Percentiles rank a stretch among this genome's conserved stretches.
Conservation (phyloP, 2,113 vertebrate genomes). For the Labrus mixtus region DNA sequence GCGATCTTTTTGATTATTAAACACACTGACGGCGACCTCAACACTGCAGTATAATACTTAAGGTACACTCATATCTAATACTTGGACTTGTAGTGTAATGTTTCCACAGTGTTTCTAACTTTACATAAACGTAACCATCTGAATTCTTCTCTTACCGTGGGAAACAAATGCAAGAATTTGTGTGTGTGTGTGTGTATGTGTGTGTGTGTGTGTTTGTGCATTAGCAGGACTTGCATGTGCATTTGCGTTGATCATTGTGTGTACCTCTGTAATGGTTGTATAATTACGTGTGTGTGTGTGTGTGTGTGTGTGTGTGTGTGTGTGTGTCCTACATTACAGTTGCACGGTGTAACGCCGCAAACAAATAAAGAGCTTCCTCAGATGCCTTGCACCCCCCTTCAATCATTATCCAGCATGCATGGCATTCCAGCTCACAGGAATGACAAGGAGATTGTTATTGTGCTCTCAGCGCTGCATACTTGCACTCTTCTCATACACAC, state of each 20-base stretch:
- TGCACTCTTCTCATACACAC: constrained; percentile 70
- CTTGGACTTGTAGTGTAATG: too few species aligned
- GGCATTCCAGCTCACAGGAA: constrained; percentile 82
- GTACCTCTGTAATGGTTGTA: constrained; percentile 43
- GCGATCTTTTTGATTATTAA: constrained; percentile 5
- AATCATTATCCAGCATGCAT: constrained; percentile 83
- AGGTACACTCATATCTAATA: too few species aligned
- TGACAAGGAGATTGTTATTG: constrained; percentile 86
- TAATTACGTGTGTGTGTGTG: constrained; percentile 48
- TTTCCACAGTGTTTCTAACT: neutral
- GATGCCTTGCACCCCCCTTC: constrained; percentile 62
- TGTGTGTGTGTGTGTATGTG: constrained; percentile 28
- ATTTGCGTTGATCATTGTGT: constrained; percentile 13
- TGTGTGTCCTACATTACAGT: constrained; percentile 71
- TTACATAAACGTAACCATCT: neutral
- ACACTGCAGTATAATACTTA: too few species aligned
- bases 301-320: constrained; percentile 1
- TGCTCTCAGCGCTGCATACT: constrained; percentile 79
- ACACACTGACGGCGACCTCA: neutral
- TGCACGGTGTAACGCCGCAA: constrained; percentile 71
- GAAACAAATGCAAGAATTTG: constrained; percentile 34
- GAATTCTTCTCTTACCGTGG: constrained; percentile 38
- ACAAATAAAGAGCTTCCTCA: constrained; percentile 83
- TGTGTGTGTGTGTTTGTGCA: constrained; percentile 19
- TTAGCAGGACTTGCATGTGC: constrained; percentile 3